Evolutionary conservation across 2,113 vertebrate genomes (phyloP).

Genomic region (Ptychochromis oligacanthus): DNA sequence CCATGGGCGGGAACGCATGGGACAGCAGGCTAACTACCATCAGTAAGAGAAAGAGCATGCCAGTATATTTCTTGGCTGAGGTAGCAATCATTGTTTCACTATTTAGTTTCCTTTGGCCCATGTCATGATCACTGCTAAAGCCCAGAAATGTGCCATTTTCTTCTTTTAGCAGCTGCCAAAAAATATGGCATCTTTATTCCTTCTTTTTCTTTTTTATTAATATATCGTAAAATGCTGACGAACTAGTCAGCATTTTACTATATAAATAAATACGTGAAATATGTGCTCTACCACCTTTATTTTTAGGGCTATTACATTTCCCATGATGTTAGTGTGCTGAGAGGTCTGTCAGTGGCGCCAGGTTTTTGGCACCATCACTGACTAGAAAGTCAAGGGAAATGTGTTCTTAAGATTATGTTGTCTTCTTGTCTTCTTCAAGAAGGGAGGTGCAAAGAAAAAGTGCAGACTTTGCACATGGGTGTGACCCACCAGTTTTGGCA

Average conservation of each 20-base stretch:
- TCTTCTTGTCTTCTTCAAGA: not conserved
- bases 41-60: not conserved
- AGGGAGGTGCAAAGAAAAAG: not conserved
- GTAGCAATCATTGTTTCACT: not conserved
- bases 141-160: not conserved
- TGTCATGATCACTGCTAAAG: not conserved
- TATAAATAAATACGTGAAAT: too few species aligned
- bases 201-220: not conserved
- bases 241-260: too few species aligned
- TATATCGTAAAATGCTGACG: not conserved
- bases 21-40: not conserved
- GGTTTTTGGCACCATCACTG: constrained; percentile 21
- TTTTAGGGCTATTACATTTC: not conserved
- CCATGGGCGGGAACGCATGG: not conserved
- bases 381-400: constrained; percentile 2
- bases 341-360: not conserved
- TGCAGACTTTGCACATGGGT: not conserved
- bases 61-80: constrained; percentile 1
- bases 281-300: not conserved
- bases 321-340: not conserved
- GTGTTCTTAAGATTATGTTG: constrained; percentile 5
- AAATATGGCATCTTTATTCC: not conserved
- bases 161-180: not conserved
- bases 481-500: not conserved
- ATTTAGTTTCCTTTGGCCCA: not conserved